Percentiles rank a stretch among this genome's conserved stretches.
Conservation (phyloP, 2,113 vertebrate species). For the Otolemur garnettii region DNA sequence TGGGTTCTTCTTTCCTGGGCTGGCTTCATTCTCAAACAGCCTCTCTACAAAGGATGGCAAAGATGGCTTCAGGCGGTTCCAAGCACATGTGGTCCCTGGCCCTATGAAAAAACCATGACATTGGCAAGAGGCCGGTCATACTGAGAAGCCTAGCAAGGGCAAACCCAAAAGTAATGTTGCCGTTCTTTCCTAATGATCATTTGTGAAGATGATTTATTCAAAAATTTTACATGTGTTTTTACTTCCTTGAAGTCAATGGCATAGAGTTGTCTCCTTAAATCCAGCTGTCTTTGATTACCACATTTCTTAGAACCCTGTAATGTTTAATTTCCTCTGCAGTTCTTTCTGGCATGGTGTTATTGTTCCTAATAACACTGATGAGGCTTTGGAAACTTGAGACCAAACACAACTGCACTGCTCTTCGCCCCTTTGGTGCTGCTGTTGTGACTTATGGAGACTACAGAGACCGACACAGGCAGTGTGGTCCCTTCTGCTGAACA, state of each 20-base stretch:
- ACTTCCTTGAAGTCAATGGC: conserved; percentile 78
- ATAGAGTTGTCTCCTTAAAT: conserved; percentile 68
- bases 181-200: conserved; percentile 30
- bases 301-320: conserved; percentile 81
- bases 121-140: not conserved
- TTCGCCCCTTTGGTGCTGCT: conserved; percentile 63
- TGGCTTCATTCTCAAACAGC: conserved; percentile 51
- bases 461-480: conserved; percentile 49
- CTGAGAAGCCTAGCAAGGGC: conserved; percentile 24
- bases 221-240: conserved; percentile 66
- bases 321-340: conserved; percentile 81
- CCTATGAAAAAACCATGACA: not conserved
- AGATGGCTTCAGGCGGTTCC: conserved; percentile 38
- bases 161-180: conserved; percentile 48
- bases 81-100: not conserved
- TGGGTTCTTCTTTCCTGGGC: conserved; percentile 38
- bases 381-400: conserved; percentile 74
- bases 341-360: conserved; percentile 78
- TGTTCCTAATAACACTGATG: conserved; percentile 77
- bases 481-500: conserved; percentile 69
- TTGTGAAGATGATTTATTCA: conserved; percentile 70
- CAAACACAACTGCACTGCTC: conserved; percentile 67
- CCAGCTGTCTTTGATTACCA: conserved; percentile 87
- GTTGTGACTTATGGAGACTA: conserved; percentile 76
- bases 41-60: conserved; percentile 3